Evolutionary conservation across 1,140 invertebrate genomes (phyloP), one percentile per base, ranked within the genome.

Genomic region (Lordiphosa clarofinis): DNA sequence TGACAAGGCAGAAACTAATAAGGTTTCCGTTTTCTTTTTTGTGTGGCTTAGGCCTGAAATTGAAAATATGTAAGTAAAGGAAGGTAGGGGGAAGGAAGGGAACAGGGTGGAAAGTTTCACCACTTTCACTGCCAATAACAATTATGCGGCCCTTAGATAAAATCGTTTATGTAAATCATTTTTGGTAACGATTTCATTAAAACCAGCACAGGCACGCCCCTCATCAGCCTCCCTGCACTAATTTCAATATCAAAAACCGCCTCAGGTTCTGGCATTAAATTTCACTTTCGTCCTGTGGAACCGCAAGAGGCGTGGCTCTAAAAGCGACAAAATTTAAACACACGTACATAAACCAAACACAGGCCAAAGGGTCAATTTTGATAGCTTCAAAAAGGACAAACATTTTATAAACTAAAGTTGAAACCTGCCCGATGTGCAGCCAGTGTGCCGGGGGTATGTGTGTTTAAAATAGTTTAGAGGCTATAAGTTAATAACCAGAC

Each of bases 1-100:
- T 81, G 78, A 76, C 76, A 81, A 74, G 68, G 58, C 76, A 56
- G 67, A 84, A 82, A 76, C 76, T 84, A 79, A 82, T 82, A 76
- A 68, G 54, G 58, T 50, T 54, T 48, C 44, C 42, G 35, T 37
- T 64, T 59, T 43, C 42, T 28, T 24, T 24, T 37, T 8, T 15
- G 6, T 11, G 35, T 46, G 74, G 65, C 75, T 79, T 79, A 79
- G 64, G 74, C 70, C 56, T 61, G 24, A 65, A 81, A 74, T 79
- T 69, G 74, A 79, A 79, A 73, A 69, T 47, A 24, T 24, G 21
- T 24, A 24, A 24, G 21, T 24, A 24, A 6, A 24, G 6, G 4
- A 5, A 24, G 21, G 21, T 1, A 5, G 21, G 21, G 19, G 19
- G 19, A 2, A 19, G 3, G n/a, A n/a, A n/a, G 3, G 19, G 19